Percentiles rank a stretch among this genome's conserved stretches.
Conservation (phyloP, 2,797 vertebrate genomes). For the Phylloscopus collybita region DNA sequence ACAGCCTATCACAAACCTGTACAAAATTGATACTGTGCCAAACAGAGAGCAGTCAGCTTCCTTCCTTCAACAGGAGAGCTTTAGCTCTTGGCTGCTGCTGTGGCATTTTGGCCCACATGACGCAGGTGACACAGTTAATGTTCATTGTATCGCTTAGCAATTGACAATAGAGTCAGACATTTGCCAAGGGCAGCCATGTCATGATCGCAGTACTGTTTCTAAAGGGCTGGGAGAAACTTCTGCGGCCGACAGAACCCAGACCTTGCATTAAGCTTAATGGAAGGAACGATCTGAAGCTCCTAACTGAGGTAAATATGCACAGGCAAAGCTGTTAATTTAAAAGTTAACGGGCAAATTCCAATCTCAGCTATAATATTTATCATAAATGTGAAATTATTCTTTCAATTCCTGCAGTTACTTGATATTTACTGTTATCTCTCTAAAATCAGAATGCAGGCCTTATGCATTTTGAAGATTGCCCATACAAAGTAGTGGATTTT, state of each 20-base stretch:
- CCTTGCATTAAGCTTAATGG: background rate
- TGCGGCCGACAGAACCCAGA: background rate
- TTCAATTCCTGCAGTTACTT: background rate
- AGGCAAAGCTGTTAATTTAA: background rate
- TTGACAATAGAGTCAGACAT: background rate
- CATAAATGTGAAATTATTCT: background rate
- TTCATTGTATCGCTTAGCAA: background rate
- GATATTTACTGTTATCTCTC: background rate
- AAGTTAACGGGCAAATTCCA: background rate
- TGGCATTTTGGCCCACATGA: background rate
- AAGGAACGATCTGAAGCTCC: background rate
- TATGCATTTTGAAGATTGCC: background rate
- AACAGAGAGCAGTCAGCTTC: background rate
- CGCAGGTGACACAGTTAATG: background rate
- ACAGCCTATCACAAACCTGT: background rate
- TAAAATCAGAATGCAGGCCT: background rate
- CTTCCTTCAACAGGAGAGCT: background rate
- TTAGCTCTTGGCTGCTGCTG: background rate
- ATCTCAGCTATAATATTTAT: background rate
- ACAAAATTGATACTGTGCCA: background rate
- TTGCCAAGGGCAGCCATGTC: background rate
- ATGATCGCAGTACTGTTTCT: background rate
- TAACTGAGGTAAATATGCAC: background rate
- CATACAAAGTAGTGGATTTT: background rate
- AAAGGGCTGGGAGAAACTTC: background rate